Percentiles rank a stretch among this genome's conserved stretches.
phyloP scores from a whole-genome alignment of 2,113 vertebrate genomes.

The Etheostoma spectabile region DNA sequence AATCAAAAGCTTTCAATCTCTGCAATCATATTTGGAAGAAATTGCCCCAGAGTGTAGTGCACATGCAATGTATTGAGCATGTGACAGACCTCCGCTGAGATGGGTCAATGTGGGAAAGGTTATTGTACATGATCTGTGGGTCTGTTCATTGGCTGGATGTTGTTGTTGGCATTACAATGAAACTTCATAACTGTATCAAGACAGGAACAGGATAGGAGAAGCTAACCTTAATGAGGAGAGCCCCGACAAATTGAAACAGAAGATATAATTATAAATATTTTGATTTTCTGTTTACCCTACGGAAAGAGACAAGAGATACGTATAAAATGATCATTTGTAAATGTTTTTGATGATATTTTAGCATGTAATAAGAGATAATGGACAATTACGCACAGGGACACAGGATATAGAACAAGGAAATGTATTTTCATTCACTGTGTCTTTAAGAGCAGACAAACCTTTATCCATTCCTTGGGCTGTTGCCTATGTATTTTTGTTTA shows the following conservation, averaged over 20 bases:
- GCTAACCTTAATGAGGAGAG: constrained; percentile 30
- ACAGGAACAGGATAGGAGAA: constrained; percentile 31
- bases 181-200: constrained; percentile 50
- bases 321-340: neutral
- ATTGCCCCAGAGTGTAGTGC: constrained; percentile 89
- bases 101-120: constrained; percentile 93
- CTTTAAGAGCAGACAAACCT: constrained; percentile 1
- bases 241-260: constrained; percentile 23
- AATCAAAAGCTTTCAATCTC: constrained; percentile 99
- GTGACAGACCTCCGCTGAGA: constrained; percentile 89
- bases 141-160: constrained; percentile 90
- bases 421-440: neutral
- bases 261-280: constrained; percentile 5
- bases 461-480: neutral
- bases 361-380: neutral
- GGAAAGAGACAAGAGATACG: neutral
- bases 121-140: constrained; percentile 84
- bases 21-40: constrained; percentile 96
- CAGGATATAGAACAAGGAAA: neutral
- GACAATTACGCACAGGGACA: neutral
- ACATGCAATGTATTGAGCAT: constrained; percentile 92
- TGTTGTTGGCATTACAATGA: constrained; percentile 84
- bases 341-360: neutral
- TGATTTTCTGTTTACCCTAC: neutral
- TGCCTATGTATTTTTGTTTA: neutral